Conservation (phyloP, 2,113 vertebrate species). For the Epinephelus lanceolatus region DNA sequence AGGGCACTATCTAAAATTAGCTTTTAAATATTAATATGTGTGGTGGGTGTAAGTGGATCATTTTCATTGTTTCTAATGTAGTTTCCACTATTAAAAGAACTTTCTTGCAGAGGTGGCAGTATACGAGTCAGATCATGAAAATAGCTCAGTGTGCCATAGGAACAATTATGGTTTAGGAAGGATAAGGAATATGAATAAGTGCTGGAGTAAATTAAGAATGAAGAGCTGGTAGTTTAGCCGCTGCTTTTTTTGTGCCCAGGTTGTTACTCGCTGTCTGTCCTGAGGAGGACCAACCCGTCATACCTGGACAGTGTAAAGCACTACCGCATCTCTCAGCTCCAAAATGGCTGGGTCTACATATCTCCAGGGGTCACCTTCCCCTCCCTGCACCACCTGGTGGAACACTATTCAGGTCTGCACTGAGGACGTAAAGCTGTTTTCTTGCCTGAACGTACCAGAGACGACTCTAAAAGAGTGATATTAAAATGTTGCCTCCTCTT, state of each 20-base stretch:
- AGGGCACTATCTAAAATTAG: too few relatives aligned
- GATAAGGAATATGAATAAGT: not conserved
- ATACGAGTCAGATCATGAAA: not conserved
- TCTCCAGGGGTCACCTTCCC: constrained; percentile 87
- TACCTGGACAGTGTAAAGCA: constrained; percentile 82
- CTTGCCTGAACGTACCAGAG: not conserved
- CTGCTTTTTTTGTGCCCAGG: constrained; percentile 70
- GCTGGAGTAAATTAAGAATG: not conserved
- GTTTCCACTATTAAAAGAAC: not conserved
- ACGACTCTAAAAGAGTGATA: not conserved
- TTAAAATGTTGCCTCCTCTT: not conserved
- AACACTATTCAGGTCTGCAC: constrained; percentile 87
- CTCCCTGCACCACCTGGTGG: constrained; percentile 86
- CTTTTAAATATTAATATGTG: not conserved
- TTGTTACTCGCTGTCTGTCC: constrained; percentile 86
- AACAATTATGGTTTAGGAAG: not conserved
- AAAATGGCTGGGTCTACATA: constrained; percentile 90
- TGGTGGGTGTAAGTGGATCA: not conserved
- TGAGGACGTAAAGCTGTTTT: not conserved
- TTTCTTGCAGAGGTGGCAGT: not conserved
- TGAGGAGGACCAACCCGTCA: constrained; percentile 59
- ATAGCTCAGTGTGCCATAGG: not conserved
- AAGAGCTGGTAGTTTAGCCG: not conserved
- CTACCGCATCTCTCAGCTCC: constrained; percentile 86
- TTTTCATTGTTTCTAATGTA: not conserved